These are phyloP conservation scores for Styela clava DNA, from an alignment of 23 tunicate species.

Conservation along the genomic window DNA sequence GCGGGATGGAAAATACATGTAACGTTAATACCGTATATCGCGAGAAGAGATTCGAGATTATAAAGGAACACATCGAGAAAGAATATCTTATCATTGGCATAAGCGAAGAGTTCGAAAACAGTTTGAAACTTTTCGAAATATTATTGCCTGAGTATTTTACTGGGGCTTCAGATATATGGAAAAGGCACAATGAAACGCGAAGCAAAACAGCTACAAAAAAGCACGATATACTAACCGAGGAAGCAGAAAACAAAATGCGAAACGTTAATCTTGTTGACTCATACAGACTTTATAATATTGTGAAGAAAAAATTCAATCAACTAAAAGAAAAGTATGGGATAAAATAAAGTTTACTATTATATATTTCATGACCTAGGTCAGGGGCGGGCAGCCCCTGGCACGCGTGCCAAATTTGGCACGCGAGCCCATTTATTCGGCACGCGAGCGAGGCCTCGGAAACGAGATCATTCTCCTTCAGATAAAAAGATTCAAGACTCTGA, in stretches of 20 bases:
- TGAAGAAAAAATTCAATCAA: slow-evolving; percentile 1
- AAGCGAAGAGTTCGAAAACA: slow-evolving; percentile 37
- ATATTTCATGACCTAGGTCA: no score
- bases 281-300: slow-evolving; percentile 10
- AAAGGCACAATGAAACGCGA: background rate
- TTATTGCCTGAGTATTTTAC: slow-evolving; percentile 34
- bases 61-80: slow-evolving; percentile 12
- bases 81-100: slow-evolving; percentile 32
- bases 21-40: background rate
- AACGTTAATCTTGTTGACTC: background rate
- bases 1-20: slow-evolving; percentile 16
- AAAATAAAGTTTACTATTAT: no score
- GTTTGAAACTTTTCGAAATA: slow-evolving; percentile 26
- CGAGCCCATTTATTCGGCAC: no score
- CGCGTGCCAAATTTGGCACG: no score
- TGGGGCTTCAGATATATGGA: slow-evolving; percentile 29
- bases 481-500: no score
- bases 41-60: slow-evolving; percentile 5
- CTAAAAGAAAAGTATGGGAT: background rate
- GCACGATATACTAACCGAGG: slow-evolving; percentile 7
- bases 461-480: no score
- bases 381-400: no score
- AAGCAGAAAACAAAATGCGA: background rate
- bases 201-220: slow-evolving; percentile 12
- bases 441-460: no score